Evolutionary conservation across 2,797 vertebrate species (phyloP).

Genomic region (Darevskia nairensis): DNA sequence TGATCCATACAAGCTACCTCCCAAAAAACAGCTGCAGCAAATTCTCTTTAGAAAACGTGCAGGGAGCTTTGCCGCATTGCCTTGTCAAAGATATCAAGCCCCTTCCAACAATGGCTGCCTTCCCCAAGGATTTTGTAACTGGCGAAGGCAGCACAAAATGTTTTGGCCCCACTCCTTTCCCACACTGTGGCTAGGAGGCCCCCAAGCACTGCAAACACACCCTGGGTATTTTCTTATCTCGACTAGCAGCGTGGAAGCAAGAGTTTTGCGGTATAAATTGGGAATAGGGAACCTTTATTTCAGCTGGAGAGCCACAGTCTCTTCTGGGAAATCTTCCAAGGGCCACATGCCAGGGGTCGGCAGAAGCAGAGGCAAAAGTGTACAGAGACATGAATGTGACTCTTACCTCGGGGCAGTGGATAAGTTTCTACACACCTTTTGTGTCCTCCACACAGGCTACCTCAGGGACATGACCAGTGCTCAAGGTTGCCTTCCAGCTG

Average conservation of each 20-base stretch:
- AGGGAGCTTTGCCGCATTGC: neutral
- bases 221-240: neutral
- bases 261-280: neutral
- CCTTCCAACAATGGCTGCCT: slow-evolving; percentile 1
- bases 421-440: too few relatives aligned
- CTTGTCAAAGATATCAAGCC: slow-evolving; percentile 17
- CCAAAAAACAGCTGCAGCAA: slow-evolving; percentile 4
- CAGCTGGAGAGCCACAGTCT: too few relatives aligned
- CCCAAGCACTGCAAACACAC: neutral
- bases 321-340: too few relatives aligned
- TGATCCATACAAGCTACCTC: slow-evolving; percentile 8
- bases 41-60: slow-evolving; percentile 15
- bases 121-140: slow-evolving; percentile 17
- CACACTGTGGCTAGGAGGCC: neutral
- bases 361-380: too few relatives aligned
- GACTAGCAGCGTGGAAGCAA: neutral
- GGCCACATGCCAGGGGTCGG: too few relatives aligned
- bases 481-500: too few relatives aligned
- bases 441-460: too few relatives aligned
- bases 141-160: neutral
- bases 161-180: neutral
- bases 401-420: too few relatives aligned
- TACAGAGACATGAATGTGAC: too few relatives aligned
- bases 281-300: too few relatives aligned
- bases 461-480: too few relatives aligned